Base-by-base conservation (phyloP, 2,888 invertebrate genomes). In the Scaptomyza polygonia region DNA sequence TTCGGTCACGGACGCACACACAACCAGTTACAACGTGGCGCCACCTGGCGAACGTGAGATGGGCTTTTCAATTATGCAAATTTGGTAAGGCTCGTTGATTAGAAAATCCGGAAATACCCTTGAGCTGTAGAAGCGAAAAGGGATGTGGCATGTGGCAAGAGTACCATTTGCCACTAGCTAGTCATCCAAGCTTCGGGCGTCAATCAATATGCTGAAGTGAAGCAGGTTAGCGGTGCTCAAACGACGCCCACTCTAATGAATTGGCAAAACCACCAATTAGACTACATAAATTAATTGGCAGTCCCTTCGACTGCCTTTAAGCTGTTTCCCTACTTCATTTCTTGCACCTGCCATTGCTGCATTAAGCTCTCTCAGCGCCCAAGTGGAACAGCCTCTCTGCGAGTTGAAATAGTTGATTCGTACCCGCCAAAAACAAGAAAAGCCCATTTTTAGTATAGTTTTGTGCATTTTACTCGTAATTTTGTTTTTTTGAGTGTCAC, bases 41-140 rank as follows among this genome's bases (percentile, higher is more conserved):
- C 52, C 62, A 67, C 68, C 80, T 77, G 81, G 42, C 25, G 62
- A 68, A 81, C 75, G 71, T 67, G 83, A 62, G 73, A 59, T 62
- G 69, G 16, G 65, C 72, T 72, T 86, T 89, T 88, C 86, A 85
- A 85, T 85, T 85, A 85, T 85, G 84, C 88, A 85, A 85, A 85
- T 89, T 82, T 70, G 40, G 73, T 65, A 63, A 58, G 69, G 61
- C 67, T 48, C 61, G 83, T 77, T 88, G 84, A 85, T 85, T 88
- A 85, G 76, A 86, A 86, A 88, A 84, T 88, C 80, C 79, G 67
- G 49, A 67, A 78, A 78, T 75, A 64, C 79, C 70, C 79, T 72
- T 71, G 68, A 84, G 77, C 63, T 32, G 39, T 32, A 9, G 14
- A 11, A 11, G 4, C 25, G n/a, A 14, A 12, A 12, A 21, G 42